Evolutionary conservation across 2,113 vertebrate species (phyloP), one percentile per base, ranked within the genome.

Genomic region (Platycercus adscitus): DNA sequence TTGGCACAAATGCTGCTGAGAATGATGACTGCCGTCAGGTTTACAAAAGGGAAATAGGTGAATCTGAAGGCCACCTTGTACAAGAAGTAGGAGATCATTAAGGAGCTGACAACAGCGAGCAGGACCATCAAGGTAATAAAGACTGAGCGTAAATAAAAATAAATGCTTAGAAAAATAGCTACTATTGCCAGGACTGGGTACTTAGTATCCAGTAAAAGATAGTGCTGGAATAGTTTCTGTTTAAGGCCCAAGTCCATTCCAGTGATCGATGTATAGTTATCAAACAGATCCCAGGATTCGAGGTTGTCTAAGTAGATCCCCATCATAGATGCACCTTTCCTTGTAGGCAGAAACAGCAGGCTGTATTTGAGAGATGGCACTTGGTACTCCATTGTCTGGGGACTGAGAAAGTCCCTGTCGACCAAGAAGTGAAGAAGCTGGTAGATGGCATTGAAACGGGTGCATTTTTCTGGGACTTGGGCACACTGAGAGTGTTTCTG

Each of bases 241-340:
- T 99, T 99, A 97, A 99, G 98, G 86, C 99, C 99, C 89, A 99
- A 97, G 96, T 99, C 99, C 98, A 99, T 99, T 70, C 99, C 99
- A 6, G 99, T 99, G 89, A 99, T 98, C 2, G 99, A 98, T 0
- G 99, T 99, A 21, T 99, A 99, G 76, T 99, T 99, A 93, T 99
- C 98, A 20, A 98, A 98, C 60, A 99, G 98, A 63, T 98, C 98
- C 91, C 97, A 97, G 14, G 98, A 97, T 63, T 98, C 98, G 1
- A 99, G 97, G 58, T 98, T 99, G 79, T 98, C 98, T 96, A 99
- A 97, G 95, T 99, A 99, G 81, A 99, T 99, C 73, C 98, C 98
- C 98, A 99, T 98, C 98, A 99, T 98, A 86, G 98, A 98, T 52
- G 98, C 98, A 21, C 99, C 99, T 97, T 99, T 99, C 60, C 96